A percentile compares a stretch with the other conserved stretches of the same genome.
Conservation (phyloP, 2,888 invertebrate genomes). For the Frankliniella fusca region DNA sequence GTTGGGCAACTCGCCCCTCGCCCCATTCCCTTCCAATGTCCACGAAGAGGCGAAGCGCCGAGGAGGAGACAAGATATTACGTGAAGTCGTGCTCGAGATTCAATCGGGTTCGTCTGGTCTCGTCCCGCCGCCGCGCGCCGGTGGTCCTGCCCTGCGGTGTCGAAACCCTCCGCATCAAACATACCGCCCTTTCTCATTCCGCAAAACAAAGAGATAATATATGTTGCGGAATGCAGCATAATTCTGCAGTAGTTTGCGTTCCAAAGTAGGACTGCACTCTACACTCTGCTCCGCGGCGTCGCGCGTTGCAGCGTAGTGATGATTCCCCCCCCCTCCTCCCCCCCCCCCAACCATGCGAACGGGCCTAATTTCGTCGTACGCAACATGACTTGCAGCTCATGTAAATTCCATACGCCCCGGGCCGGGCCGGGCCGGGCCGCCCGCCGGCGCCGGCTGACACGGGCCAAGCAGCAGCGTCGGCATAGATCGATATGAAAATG, state of each 20-base stretch:
- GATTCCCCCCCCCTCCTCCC: not conserved
- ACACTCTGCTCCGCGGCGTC: too few relatives aligned
- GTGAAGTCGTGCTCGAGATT: conserved; percentile 7
- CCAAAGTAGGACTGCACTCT: too few relatives aligned
- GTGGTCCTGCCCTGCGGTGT: not conserved
- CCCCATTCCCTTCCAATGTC: too few relatives aligned
- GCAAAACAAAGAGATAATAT: not conserved
- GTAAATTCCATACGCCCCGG: not conserved
- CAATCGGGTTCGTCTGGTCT: not conserved
- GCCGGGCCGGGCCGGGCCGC: not conserved
- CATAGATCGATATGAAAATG: too few relatives aligned
- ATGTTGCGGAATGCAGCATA: too few relatives aligned
- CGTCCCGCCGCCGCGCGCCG: not conserved
- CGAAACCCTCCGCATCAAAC: not conserved
- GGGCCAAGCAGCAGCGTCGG: too few relatives aligned
- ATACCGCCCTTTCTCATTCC: not conserved
- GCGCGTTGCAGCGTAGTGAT: not conserved
- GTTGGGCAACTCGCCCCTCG: too few relatives aligned
- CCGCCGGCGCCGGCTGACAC: not conserved
- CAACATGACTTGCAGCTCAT: not conserved
- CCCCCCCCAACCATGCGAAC: too few relatives aligned
- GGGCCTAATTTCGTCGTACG: not conserved
- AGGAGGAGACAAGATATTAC: not conserved
- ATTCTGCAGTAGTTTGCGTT: too few relatives aligned
- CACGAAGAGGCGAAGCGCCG: not conserved